phyloP scores from a whole-genome alignment of 2,797 vertebrate genomes.

The Gymnopithys bicolor region DNA sequence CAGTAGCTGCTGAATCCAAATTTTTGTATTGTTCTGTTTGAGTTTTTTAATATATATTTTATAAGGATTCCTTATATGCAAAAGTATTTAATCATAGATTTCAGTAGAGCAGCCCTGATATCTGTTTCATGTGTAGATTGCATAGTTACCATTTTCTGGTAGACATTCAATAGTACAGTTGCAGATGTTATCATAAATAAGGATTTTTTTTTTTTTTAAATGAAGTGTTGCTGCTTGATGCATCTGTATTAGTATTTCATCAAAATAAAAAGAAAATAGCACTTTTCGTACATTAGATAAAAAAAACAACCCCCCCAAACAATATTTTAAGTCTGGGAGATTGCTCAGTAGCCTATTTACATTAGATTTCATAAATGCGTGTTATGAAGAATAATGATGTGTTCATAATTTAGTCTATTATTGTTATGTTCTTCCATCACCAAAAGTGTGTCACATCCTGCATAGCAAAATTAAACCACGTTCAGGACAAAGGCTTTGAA shows the following conservation, averaged over 20 bases:
- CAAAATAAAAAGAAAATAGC: background rate
- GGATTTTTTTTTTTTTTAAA: background rate
- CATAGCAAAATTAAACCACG: background rate
- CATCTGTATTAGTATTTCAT: background rate
- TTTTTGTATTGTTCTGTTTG: background rate
- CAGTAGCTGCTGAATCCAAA: background rate
- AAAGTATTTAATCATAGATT: conserved; percentile 71
- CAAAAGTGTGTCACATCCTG: background rate
- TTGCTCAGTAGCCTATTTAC: background rate
- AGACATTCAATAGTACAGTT: background rate
- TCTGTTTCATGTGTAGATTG: conserved; percentile 59
- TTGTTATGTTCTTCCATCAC: background rate
- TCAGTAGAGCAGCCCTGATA: conserved; percentile 75
- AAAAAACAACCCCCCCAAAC: background rate
- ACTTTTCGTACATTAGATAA: background rate
- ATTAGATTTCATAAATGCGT: background rate
- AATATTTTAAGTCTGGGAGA: background rate
- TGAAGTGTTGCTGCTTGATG: background rate
- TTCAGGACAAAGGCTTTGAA: background rate
- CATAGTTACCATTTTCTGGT: conserved; percentile 31
- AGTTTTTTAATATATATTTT: background rate
- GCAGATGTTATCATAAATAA: background rate
- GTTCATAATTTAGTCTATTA: background rate
- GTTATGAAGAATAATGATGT: background rate
- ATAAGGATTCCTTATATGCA: conserved; percentile 57